Percentiles rank a stretch among this genome's conserved stretches.
Conservation (phyloP, 2,888 invertebrate genomes). For the Tyria jacobaeae region DNA sequence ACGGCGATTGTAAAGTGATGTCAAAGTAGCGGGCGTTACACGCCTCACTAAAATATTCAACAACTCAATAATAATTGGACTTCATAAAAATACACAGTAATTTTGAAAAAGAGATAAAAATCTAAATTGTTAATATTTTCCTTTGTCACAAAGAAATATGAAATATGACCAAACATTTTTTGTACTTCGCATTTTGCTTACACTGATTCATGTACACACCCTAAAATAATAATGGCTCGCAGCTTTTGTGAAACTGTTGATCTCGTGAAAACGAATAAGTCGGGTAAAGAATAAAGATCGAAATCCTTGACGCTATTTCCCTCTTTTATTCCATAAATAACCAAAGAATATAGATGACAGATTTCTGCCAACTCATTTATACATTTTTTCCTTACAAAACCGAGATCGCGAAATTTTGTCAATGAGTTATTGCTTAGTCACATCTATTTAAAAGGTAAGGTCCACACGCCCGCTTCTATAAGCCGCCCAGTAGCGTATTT, state of each 20-base stretch:
- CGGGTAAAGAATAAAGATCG: slow-evolving; percentile 17
- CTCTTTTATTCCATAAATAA: slow-evolving; percentile 21
- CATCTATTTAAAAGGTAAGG: slow-evolving; percentile 24
- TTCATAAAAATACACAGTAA: no score
- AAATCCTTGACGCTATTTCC: slow-evolving; percentile 15
- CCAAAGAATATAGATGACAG: slow-evolving; percentile 14
- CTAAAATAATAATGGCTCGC: slow-evolving; percentile 13
- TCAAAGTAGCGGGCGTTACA: no score
- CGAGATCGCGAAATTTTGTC: slow-evolving; percentile 22
- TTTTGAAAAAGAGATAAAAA: no score
- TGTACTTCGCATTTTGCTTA: neutral
- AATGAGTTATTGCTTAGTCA: slow-evolving; percentile 32
- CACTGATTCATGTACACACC: slow-evolving; percentile 2
- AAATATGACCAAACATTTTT: slow-evolving; percentile 4
- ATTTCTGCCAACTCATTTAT: slow-evolving; percentile 28
- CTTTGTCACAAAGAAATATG: neutral
- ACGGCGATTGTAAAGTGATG: no score
- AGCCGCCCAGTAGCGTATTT: slow-evolving; percentile 31
- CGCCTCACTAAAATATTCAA: no score
- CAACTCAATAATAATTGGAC: no score
- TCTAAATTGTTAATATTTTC: no score
- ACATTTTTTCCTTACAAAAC: slow-evolving; percentile 26
- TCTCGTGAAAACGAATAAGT: slow-evolving; percentile 13
- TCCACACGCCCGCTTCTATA: slow-evolving; percentile 32
- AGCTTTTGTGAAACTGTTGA: slow-evolving; percentile 13